Evolutionary conservation across 2,113 vertebrate species (phyloP).

Genomic region (Phocoena phocoena): DNA sequence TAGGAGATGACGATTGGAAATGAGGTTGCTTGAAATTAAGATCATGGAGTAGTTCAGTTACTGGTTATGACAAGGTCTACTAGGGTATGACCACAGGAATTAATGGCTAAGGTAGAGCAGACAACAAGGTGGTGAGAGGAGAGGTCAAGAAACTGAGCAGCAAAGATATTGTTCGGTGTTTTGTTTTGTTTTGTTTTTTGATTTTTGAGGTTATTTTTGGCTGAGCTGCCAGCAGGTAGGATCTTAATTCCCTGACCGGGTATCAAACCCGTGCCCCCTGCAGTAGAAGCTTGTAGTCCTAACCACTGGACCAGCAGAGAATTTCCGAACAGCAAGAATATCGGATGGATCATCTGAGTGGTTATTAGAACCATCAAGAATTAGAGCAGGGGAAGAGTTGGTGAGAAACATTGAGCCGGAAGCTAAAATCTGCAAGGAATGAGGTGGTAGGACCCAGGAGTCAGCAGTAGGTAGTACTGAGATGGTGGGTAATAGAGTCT

Average conservation of each 20-base stretch:
- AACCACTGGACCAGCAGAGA: too few relatives aligned
- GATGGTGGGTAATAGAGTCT: not conserved
- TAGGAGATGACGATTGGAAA: not conserved
- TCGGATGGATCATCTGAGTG: not conserved
- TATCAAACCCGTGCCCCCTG: too few relatives aligned
- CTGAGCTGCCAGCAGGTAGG: too few relatives aligned
- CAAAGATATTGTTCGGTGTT: not conserved
- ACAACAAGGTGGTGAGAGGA: not conserved
- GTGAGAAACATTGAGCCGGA: not conserved
- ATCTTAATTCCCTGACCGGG: too few relatives aligned
- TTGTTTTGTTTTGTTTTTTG: too few relatives aligned
- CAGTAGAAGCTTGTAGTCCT: too few relatives aligned
- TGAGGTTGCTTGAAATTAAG: not conserved
- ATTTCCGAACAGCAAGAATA: not conserved
- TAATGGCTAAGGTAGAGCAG: too few relatives aligned
- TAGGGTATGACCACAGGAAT: not conserved
- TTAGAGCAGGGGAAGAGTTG: not conserved
- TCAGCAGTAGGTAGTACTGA: not conserved
- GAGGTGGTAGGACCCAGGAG: not conserved
- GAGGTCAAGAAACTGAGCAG: not conserved
- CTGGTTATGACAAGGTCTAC: not conserved
- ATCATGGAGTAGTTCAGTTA: not conserved
- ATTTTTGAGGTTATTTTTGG: too few relatives aligned
- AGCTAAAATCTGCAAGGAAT: not conserved
- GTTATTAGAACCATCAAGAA: not conserved